Conservation (phyloP, 2,888 invertebrate genomes). For the Tetragnatha montana region DNA sequence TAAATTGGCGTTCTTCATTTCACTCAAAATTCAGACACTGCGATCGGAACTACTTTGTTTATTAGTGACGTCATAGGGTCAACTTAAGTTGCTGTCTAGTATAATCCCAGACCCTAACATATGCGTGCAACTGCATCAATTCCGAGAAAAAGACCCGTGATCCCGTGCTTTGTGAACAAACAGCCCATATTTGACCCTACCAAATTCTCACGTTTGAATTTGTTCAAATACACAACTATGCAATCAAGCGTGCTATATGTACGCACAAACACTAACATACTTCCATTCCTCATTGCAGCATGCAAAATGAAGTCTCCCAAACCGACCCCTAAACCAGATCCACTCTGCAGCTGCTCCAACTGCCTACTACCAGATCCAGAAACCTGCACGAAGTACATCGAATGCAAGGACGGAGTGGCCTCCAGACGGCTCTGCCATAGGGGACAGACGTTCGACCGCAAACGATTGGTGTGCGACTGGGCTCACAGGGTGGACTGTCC, state of each 20-base stretch:
- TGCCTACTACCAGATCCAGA: slow-evolving; percentile 55
- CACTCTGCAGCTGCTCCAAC: slow-evolving; percentile 57
- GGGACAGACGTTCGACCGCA: slow-evolving; percentile 66
- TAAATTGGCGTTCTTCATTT: no score
- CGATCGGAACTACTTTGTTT: no score
- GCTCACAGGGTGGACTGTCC: slow-evolving; percentile 58
- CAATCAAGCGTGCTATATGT: background rate
- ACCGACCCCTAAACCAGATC: slow-evolving; percentile 13
- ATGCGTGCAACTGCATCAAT: no score
- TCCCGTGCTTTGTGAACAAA: background rate
- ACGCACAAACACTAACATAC: background rate
- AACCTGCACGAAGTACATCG: slow-evolving; percentile 66
- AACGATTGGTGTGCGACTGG: slow-evolving; percentile 49
- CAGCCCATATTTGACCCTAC: background rate
- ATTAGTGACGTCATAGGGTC: no score
- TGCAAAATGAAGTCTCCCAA: background rate
- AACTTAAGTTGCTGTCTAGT: no score
- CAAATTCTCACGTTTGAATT: background rate
- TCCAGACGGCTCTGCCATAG: slow-evolving; percentile 40
- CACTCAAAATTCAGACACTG: no score
- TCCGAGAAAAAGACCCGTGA: no score
- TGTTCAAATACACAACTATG: background rate
- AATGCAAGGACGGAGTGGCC: slow-evolving; percentile 62
- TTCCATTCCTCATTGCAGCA: background rate
- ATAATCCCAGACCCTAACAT: no score